Percentiles rank a stretch among this genome's conserved stretches.
Conservation (phyloP, 2,113 vertebrate species). For the Pristiophorus japonicus region DNA sequence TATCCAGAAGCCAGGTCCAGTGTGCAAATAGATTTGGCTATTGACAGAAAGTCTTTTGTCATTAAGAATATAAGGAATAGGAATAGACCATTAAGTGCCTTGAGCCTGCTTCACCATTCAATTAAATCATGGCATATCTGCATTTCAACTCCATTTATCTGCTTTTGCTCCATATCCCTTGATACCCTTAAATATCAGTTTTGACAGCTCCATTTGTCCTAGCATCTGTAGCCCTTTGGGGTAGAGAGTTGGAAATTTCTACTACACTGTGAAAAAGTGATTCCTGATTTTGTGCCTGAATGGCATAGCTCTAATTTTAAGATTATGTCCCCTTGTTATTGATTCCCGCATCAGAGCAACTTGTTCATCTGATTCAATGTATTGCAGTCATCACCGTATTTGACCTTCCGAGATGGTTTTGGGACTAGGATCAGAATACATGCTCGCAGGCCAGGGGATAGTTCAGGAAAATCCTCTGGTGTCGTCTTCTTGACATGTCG, state of each 20-base stretch:
- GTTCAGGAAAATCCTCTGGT: background rate
- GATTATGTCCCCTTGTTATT: background rate
- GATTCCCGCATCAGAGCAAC: background rate
- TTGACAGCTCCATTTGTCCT: background rate
- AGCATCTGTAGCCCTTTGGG: background rate
- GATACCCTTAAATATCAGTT: background rate
- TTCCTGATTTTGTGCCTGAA: background rate
- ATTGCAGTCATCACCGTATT: background rate
- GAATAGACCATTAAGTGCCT: background rate
- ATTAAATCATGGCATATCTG: background rate
- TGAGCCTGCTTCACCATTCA: background rate
- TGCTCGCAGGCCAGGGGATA: background rate
- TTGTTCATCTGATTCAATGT: background rate
- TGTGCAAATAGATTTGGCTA: background rate
- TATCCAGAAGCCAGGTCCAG: too few relatives aligned
- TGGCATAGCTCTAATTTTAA: background rate
- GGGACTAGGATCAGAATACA: background rate
- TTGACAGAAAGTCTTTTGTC: background rate
- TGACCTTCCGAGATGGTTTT: background rate
- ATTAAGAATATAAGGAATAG: background rate
- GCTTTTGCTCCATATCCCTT: background rate
- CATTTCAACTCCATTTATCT: background rate
- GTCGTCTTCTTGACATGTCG: background rate
- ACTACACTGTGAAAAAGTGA: background rate
- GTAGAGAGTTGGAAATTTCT: background rate